These are phyloP conservation scores for Coelopa frigida DNA, from an alignment of 1,140 invertebrate species.

Conservation along the genomic window DNA sequence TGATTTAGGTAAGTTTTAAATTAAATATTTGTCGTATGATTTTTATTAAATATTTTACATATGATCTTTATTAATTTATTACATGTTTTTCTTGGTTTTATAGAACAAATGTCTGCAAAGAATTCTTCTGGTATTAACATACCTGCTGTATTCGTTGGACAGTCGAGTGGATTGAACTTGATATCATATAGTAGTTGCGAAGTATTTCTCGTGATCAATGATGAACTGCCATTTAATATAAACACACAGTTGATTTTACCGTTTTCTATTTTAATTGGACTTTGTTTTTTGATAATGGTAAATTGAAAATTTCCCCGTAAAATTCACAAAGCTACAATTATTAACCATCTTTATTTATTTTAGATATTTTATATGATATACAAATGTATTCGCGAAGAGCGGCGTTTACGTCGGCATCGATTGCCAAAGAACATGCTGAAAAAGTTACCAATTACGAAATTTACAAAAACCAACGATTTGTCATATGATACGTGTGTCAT, in stretches of 20 bases:
- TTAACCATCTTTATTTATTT: neutral
- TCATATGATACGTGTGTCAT: conserved; percentile 97
- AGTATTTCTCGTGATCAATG: conserved; percentile 70
- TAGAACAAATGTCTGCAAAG: conserved; percentile 63
- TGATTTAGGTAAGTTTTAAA: conserved; percentile 58
- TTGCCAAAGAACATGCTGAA: conserved; percentile 78
- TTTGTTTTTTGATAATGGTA: conserved; percentile 85
- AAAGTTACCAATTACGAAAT: conserved; percentile 87
- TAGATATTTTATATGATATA: conserved; percentile 52
- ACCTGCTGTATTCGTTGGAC: conserved; percentile 71
- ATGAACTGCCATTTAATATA: conserved; percentile 73
- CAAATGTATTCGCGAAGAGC: conserved; percentile 71
- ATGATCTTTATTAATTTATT: too few species aligned
- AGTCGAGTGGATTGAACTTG: conserved; percentile 58
- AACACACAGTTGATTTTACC: conserved; percentile 80
- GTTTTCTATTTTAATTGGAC: conserved; percentile 82
- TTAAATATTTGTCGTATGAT: neutral
- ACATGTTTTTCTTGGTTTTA: conserved; percentile 45
- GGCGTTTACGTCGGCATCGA: conserved; percentile 69
- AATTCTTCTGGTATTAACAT: conserved; percentile 58
- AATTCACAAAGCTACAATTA: neutral
- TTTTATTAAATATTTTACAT: neutral
- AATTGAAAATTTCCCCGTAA: conserved; percentile 27
- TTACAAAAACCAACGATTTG: conserved; percentile 71
- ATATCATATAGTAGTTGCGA: conserved; percentile 54